Evolutionary conservation across 1,140 invertebrate genomes (phyloP).

Genomic region (Gonatopus flavifemur): DNA sequence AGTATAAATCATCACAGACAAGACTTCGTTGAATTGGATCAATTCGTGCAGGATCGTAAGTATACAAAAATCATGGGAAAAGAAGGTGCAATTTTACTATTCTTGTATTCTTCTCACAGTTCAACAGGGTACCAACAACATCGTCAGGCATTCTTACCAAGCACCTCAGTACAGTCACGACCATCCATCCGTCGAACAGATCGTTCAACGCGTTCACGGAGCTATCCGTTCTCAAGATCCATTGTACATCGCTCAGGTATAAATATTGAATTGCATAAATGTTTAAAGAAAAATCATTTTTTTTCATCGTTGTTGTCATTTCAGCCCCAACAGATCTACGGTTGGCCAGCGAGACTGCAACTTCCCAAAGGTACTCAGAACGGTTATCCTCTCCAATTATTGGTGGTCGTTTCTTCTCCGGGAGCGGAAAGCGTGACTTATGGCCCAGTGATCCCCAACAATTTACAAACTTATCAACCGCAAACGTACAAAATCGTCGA

Average conservation of each 20-base stretch:
- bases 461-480: conserved; percentile 39
- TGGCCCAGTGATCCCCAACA: conserved; percentile 38
- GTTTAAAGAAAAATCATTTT: not conserved
- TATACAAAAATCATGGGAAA: conserved; percentile 4
- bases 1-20: conserved; percentile 63
- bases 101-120: conserved; percentile 49
- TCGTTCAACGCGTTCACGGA: conserved; percentile 58
- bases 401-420: conserved; percentile 62
- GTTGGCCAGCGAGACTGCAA: conserved; percentile 63
- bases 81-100: not conserved
- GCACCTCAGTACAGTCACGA: conserved; percentile 65
- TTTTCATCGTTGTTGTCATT: conserved; percentile 18
- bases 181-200: conserved; percentile 64
- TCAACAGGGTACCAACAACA: conserved; percentile 65
- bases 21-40: conserved; percentile 69
- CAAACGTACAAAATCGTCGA: conserved; percentile 44
- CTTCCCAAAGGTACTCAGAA: conserved; percentile 61
- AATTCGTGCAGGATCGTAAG: conserved; percentile 64
- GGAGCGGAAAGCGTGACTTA: conserved; percentile 35
- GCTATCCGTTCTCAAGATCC: conserved; percentile 53
- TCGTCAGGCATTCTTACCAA: conserved; percentile 69
- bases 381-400: conserved; percentile 65
- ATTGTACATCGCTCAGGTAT: conserved; percentile 56
- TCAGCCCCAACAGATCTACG: conserved; percentile 55
- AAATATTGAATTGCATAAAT: conserved; percentile 3